Percentiles rank a stretch among this genome's conserved stretches.
phyloP scores from a whole-genome alignment of 1,140 invertebrate species.

The Sarcophaga peregrina region DNA sequence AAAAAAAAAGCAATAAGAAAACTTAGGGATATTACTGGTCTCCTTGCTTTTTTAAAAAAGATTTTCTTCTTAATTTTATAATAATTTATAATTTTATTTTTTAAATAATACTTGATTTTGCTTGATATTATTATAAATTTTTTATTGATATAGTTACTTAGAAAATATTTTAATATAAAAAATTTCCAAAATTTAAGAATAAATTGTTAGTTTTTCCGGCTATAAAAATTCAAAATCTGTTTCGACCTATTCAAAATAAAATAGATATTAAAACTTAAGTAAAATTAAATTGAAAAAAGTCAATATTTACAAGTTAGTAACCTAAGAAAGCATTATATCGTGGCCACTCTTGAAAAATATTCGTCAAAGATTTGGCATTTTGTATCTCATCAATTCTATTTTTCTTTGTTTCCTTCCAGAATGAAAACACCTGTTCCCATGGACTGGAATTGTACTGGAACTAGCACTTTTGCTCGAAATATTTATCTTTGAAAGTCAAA shows the following conservation, averaged over 20 bases:
- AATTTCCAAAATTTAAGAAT: slow-evolving; percentile 31
- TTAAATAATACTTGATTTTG: too few species aligned
- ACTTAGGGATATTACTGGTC: too few species aligned
- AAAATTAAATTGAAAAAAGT: neutral
- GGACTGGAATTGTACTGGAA: slow-evolving; percentile 10
- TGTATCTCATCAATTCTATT: slow-evolving; percentile 15
- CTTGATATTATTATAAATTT: too few species aligned
- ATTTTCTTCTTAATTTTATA: too few species aligned
- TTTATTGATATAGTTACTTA: too few species aligned
- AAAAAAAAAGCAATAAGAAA: too few species aligned
- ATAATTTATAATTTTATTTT: too few species aligned
- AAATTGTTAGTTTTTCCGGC: slow-evolving; percentile 5
- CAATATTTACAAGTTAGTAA: slow-evolving; percentile 28
- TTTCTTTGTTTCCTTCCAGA: slow-evolving; percentile 22
- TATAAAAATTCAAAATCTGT: slow-evolving; percentile 31
- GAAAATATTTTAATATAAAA: too few species aligned
- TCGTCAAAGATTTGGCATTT: slow-evolving; percentile 22
- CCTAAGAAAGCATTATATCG: slow-evolving; percentile 22
- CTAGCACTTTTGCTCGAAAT: slow-evolving; percentile 25
- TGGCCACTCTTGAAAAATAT: slow-evolving; percentile 23
- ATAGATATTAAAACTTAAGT: neutral
- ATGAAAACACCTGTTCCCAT: slow-evolving; percentile 5
- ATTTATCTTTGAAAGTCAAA: slow-evolving; percentile 15
- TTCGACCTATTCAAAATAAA: slow-evolving; percentile 19
- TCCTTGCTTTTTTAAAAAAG: too few species aligned